A percentile compares a stretch with the other conserved stretches of the same genome.
Evolutionary conservation across 2,797 vertebrate genomes (phyloP).

Genomic region (Potorous gilbertii): DNA sequence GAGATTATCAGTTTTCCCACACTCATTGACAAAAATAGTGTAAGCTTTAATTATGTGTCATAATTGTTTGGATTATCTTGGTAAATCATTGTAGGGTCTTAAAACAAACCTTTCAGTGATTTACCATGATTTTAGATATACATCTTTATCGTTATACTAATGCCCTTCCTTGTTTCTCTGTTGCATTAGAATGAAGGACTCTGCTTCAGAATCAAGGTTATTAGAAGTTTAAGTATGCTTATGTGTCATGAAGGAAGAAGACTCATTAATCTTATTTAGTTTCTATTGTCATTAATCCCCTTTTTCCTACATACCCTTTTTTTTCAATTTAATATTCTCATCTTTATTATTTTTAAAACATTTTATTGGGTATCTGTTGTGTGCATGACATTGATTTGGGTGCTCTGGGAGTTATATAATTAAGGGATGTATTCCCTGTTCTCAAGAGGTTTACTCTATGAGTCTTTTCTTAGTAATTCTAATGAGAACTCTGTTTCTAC

Average conservation of each 20-base stretch:
- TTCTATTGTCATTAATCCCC: not conserved
- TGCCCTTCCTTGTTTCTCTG: constrained; percentile 61
- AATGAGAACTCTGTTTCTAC: constrained; percentile 72
- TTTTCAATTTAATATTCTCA: not conserved
- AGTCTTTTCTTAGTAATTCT: constrained; percentile 6
- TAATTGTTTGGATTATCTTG: constrained; percentile 23
- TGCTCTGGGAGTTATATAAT: not conserved
- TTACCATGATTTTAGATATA: constrained; percentile 31
- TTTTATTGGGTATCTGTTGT: constrained; percentile 39
- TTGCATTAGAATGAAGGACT: constrained; percentile 73
- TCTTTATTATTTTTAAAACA: constrained; percentile 23
- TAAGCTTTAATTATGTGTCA: not conserved
- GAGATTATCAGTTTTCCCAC: not conserved
- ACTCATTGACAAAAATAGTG: constrained; percentile 28
- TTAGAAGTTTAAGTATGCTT: constrained; percentile 45
- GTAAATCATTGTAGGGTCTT: constrained; percentile 14
- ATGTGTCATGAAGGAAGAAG: not conserved
- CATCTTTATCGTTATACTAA: constrained; percentile 63
- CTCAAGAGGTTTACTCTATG: not conserved
- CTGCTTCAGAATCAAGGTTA: constrained; percentile 80
- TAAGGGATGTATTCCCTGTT: not conserved
- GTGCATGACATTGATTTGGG: constrained; percentile 54
- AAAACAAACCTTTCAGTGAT: constrained; percentile 41
- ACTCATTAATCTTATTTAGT: not conserved
- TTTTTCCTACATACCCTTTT: not conserved